phyloP scores from a whole-genome alignment of 2,888 invertebrate genomes.

The Ferdinandea cuprea region DNA sequence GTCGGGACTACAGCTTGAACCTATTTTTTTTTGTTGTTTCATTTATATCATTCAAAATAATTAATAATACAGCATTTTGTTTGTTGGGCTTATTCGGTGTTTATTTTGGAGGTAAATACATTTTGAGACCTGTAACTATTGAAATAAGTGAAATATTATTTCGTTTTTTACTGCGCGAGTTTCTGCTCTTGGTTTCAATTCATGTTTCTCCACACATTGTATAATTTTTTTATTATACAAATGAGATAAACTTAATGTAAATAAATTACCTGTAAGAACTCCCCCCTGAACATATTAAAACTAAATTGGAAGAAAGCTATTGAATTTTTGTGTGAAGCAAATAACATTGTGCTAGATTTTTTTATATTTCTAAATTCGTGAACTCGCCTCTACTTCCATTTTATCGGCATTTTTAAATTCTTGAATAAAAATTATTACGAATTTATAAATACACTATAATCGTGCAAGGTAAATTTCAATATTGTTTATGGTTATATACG shows the following conservation, averaged over 20 bases:
- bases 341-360: not conserved
- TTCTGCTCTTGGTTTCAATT: constrained; percentile 21
- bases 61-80: constrained; percentile 25
- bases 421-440: constrained; percentile 64
- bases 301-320: not conserved
- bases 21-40: constrained; percentile 60
- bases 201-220: constrained; percentile 25
- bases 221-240: not conserved
- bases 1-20: constrained; percentile 62
- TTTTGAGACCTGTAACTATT: not conserved
- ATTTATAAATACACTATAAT: not conserved
- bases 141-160: constrained; percentile 19
- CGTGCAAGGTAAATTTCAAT: constrained; percentile 15
- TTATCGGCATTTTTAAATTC: constrained; percentile 65
- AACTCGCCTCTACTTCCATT: constrained; percentile 11
- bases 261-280: constrained; percentile 15
- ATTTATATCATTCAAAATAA: constrained; percentile 45
- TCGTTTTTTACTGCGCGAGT: constrained; percentile 52
- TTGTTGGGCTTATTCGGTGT: constrained; percentile 24
- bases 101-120: constrained; percentile 64
- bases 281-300: not conserved
- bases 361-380: not conserved
- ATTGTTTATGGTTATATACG: constrained; percentile 16
- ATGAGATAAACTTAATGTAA: constrained; percentile 7
- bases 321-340: not conserved